Percentiles rank a stretch among this genome's conserved stretches.
Conservation (phyloP, 2,797 vertebrate genomes). For the Halcyon leucocephala region DNA sequence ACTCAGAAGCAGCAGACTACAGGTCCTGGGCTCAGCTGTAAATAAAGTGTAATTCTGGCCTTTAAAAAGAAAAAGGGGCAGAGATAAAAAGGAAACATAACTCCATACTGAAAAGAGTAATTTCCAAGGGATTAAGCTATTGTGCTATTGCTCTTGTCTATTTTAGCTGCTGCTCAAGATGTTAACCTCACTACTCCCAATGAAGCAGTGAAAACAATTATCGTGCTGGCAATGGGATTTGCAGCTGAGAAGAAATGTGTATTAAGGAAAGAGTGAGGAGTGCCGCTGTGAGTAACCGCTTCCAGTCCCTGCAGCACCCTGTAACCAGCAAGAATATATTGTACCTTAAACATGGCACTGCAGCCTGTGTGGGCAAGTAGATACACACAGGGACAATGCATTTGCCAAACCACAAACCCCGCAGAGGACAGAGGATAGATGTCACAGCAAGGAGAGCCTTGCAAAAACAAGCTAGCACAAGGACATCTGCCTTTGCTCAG, state of each 20-base stretch:
- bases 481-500: background rate
- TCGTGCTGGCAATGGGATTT: background rate
- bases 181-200: conserved; percentile 41
- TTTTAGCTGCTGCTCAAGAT: background rate
- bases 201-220: conserved; percentile 48
- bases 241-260: background rate
- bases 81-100: background rate
- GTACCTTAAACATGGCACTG: background rate
- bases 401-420: background rate
- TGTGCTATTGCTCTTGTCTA: conserved; percentile 5
- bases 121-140: conserved; percentile 44
- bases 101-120: background rate
- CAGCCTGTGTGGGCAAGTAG: fast-evolving
- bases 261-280: background rate
- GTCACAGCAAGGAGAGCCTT: background rate
- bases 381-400: background rate
- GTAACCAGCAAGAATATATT: background rate
- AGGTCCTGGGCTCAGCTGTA: background rate
- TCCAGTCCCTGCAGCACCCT: background rate
- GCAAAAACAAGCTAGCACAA: background rate
- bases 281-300: background rate
- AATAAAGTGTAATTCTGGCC: background rate
- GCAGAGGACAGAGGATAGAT: background rate
- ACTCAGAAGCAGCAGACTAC: background rate
- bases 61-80: background rate